Base-by-base conservation (phyloP, 1,140 invertebrate genomes). In the Drosophila funebris region DNA sequence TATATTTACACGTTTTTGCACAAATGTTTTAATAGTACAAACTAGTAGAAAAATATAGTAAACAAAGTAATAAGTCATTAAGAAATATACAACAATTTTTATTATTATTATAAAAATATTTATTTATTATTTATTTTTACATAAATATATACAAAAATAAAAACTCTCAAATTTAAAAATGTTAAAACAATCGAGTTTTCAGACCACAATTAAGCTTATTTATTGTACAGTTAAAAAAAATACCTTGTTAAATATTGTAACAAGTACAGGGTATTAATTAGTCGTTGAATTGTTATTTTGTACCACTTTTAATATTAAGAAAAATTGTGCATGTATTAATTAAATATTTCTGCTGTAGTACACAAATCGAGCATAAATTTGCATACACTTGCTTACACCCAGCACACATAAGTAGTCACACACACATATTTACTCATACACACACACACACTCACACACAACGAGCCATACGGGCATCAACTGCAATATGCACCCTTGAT, bases 291-390 rank as follows among this genome's bases (percentile, higher is more conserved):
- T 9, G 9, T 18, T 4, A n/a, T 4, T n/a, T n/a, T n/a, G 13
- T 11, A 16, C n/a, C n/a, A 44, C 29, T 37, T 29, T 43, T 43
- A 14, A 7, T 16, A 5, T 56, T 57, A 57, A 31, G 22, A 60
- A 46, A 50, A 48, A 29, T 50, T 68, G 39, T 56, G 31, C 66
- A 56, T 61, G 62, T 57, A 79, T 70, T 84, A 84, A 84, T 73
- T 76, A 73, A 84, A 76, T 76, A 63, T 39, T 84, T 76, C 50
- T 76, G 41, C 71, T 39, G 36, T 58, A 69, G 27, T 60, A 68
- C 46, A 78, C 76, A 76, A 84, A 73, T 78, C 68, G 36, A 62
- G 63, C 62, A 83, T 76, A 43, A 63, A 78, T 77, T 53, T 81
- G 56, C 63, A 66, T 69, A 73, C 44, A 70, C 36, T 66, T 63